phyloP scores from a whole-genome alignment of 2,797 vertebrate genomes.

The Enteromius paludinosus region DNA sequence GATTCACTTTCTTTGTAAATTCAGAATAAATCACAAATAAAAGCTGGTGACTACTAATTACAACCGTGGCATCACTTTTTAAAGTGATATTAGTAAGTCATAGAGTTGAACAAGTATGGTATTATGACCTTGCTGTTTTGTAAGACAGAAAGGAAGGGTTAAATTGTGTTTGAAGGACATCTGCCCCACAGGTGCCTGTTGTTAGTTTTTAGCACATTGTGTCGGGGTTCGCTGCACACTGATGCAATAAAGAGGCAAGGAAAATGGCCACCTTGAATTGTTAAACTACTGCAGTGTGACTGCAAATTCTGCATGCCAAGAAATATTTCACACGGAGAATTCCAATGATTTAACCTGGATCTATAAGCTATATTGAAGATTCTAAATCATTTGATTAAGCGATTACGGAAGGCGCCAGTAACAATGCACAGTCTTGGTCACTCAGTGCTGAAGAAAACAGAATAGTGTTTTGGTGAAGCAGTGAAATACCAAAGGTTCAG shows the following conservation, averaged over 20 bases:
- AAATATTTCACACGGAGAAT: slow-evolving; percentile 19
- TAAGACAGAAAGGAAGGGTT: not conserved
- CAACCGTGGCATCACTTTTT: too few relatives aligned
- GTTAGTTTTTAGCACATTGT: slow-evolving; percentile 8
- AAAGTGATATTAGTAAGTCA: too few relatives aligned
- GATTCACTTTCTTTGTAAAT: too few relatives aligned
- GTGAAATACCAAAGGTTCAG: slow-evolving; percentile 45
- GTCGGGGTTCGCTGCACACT: not conserved
- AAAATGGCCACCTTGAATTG: not conserved
- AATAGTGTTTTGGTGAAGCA: slow-evolving; percentile 26
- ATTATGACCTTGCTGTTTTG: not conserved
- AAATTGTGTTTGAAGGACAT: slow-evolving; percentile 11
- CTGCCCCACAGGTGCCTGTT: slow-evolving; percentile 36
- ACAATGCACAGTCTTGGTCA: slow-evolving; percentile 31
- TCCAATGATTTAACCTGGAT: slow-evolving; percentile 3
- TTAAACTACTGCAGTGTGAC: not conserved
- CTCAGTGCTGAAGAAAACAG: slow-evolving; percentile 40
- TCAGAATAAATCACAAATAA: too few relatives aligned
- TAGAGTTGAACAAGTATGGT: too few relatives aligned
- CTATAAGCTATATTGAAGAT: slow-evolving; percentile 16
- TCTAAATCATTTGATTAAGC: slow-evolving; percentile 23
- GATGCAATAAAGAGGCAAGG: not conserved
- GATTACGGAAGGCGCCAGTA: slow-evolving; percentile 9
- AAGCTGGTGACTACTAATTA: too few relatives aligned
- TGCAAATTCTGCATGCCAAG: slow-evolving; percentile 10